Evolutionary conservation across 2,113 vertebrate genomes (phyloP), one percentile per base, ranked within the genome.

Genomic region (Pongo abelii): DNA sequence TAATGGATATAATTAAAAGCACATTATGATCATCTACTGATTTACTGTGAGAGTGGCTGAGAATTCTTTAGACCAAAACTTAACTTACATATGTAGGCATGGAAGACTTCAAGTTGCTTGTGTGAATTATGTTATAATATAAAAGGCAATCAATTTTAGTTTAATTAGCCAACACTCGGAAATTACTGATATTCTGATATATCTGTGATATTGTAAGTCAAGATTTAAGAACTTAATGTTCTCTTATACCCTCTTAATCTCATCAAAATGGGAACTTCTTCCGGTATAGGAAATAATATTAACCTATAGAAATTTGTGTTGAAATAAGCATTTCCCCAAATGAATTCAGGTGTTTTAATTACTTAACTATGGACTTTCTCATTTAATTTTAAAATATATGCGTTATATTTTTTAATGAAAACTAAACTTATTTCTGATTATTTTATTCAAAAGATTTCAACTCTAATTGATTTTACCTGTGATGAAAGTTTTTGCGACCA

Each of bases 1-100:
- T 96, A 97, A 92, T 97, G 95, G 93, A 70, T 84, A 84, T 80
- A 96, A 97, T 97, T 97, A 97, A 95, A 95, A 80, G 40, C 79
- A 96, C 57, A 92, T 95, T 97, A 92, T 93, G 87, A 93, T 80
- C 94, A 57, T 93, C 96, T 94, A 79, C 78, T 95, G 94, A 97
- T 93, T 92, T 92, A 91, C 64, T 97, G 85, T 27, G 32, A 96
- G 27, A 52, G 46, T 84, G 50, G 57, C 74, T 93, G 84, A 96
- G 80, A 96, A 97, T 86, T 97, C 92, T 93, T 94, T 85, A 84
- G 84, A 95, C 84, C 90, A 93, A 89, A 93, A 95, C 57, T 92
- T 85, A 80, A 94, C 67, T 90, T 94, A 96, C 46, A 93, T 59
- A 92, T 69, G 48, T 86, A 94, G 50, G 16, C 77, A 79, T 74